Conservation (phyloP, 2,888 invertebrate species). For the Drosophila ochracea region DNA sequence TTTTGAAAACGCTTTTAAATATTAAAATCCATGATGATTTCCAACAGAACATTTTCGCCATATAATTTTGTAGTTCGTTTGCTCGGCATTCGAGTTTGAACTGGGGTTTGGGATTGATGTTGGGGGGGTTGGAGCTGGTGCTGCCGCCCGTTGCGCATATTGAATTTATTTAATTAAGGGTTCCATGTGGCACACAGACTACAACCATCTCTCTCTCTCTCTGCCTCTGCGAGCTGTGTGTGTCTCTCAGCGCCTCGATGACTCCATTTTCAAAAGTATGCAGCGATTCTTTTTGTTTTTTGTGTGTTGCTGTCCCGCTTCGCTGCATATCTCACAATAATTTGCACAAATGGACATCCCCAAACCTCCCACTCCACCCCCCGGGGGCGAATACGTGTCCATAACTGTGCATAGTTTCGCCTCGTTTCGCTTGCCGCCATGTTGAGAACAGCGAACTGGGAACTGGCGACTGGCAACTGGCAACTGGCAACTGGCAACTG, state of each 20-base stretch:
- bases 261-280: constrained; percentile 82
- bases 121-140: background rate
- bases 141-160: constrained; percentile 82
- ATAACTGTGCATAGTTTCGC: constrained; percentile 68
- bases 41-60: constrained; percentile 74
- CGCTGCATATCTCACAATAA: constrained; percentile 73
- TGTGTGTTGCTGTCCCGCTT: constrained; percentile 33
- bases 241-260: constrained; percentile 74
- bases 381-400: constrained; percentile 57
- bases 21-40: constrained; percentile 84
- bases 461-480: background rate
- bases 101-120: background rate
- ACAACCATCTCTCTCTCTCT: background rate
- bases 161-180: constrained; percentile 85
- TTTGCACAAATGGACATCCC: constrained; percentile 71
- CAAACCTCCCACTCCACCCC: constrained; percentile 2
- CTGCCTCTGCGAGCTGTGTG: constrained; percentile 3
- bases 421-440: constrained; percentile 20
- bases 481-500: constrained; percentile 2
- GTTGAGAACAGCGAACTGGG: constrained; percentile 27
- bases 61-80: constrained; percentile 70
- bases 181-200: constrained; percentile 64
- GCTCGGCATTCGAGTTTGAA: constrained; percentile 23
- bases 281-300: constrained; percentile 51
- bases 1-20: constrained; percentile 83